phyloP scores from a whole-genome alignment of 2,113 vertebrate genomes.

The Siniperca chuatsi region DNA sequence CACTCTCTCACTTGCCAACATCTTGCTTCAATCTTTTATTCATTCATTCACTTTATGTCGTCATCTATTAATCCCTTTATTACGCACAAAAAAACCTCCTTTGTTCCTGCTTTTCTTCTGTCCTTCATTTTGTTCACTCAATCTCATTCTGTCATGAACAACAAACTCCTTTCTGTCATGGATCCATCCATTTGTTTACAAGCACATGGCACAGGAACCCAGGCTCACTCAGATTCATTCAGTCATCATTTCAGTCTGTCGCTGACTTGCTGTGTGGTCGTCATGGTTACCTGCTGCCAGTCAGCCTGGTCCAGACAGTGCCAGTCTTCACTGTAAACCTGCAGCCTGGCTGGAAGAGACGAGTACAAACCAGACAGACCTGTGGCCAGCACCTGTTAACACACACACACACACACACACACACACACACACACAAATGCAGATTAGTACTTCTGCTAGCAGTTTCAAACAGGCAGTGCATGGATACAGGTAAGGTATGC shows the following conservation, averaged over 20 bases:
- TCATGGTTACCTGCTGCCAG: constrained; percentile 85
- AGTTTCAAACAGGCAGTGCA: not conserved
- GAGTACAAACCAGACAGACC: constrained; percentile 97
- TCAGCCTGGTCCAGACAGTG: constrained; percentile 90
- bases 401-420: constrained; percentile 38
- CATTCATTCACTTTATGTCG: no score
- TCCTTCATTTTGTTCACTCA: not conserved
- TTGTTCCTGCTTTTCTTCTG: not conserved
- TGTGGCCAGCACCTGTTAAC: constrained; percentile 92
- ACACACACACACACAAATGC: not conserved
- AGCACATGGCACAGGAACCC: no score
- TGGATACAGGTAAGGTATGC: not conserved
- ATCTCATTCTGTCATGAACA: not conserved
- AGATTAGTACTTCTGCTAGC: not conserved
- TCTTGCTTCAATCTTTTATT: not conserved
- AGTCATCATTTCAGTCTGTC: not conserved
- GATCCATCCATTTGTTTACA: not conserved
- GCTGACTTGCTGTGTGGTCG: not conserved
- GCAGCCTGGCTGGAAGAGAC: constrained; percentile 91
- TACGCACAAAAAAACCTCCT: not conserved
- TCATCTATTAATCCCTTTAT: not conserved
- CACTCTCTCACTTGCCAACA: no score
- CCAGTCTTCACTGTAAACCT: constrained; percentile 94
- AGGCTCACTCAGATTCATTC: no score
- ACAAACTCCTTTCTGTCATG: no score